Evolutionary conservation across 2,888 invertebrate genomes (phyloP).

Genomic region (Drosophila birchii): DNA sequence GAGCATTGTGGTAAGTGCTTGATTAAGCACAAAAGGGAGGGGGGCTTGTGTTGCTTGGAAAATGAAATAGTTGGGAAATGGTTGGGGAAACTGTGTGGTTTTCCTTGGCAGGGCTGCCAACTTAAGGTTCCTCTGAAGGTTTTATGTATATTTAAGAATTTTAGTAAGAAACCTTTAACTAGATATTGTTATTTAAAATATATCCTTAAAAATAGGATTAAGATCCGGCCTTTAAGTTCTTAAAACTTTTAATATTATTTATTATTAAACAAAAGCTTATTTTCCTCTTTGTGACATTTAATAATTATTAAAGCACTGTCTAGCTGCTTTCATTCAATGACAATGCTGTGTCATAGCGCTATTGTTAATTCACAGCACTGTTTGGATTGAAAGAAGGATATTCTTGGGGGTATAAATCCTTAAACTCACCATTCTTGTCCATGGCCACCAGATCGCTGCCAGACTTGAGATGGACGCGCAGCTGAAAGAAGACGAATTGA

Average conservation of each 20-base stretch:
- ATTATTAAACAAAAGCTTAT: too few relatives aligned
- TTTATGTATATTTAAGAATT: background rate
- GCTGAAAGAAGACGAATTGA: slow-evolving; percentile 96
- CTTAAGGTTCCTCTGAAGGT: background rate
- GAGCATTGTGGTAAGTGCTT: slow-evolving; percentile 32
- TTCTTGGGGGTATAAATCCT: background rate
- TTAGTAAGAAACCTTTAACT: too few relatives aligned
- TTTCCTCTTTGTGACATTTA: too few relatives aligned
- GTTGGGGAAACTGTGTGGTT: slow-evolving; percentile 1
- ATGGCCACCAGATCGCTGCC: slow-evolving; percentile 96
- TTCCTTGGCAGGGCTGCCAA: background rate
- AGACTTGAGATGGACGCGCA: slow-evolving; percentile 94
- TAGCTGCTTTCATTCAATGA: too few relatives aligned
- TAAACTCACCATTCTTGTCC: slow-evolving; percentile 94
- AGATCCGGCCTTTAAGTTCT: background rate
- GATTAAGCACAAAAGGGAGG: slow-evolving; percentile 24
- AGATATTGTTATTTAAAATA: background rate
- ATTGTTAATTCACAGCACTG: background rate
- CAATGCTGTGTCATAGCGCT: too few relatives aligned
- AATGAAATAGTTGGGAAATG: background rate
- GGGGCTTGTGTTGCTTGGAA: background rate
- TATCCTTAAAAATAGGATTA: background rate
- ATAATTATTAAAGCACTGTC: too few relatives aligned
- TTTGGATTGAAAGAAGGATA: background rate
- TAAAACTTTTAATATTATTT: background rate